Evolutionary conservation across 2,888 invertebrate species (phyloP), one percentile per base, ranked within the genome.

Genomic region (Drosophila borborema): DNA sequence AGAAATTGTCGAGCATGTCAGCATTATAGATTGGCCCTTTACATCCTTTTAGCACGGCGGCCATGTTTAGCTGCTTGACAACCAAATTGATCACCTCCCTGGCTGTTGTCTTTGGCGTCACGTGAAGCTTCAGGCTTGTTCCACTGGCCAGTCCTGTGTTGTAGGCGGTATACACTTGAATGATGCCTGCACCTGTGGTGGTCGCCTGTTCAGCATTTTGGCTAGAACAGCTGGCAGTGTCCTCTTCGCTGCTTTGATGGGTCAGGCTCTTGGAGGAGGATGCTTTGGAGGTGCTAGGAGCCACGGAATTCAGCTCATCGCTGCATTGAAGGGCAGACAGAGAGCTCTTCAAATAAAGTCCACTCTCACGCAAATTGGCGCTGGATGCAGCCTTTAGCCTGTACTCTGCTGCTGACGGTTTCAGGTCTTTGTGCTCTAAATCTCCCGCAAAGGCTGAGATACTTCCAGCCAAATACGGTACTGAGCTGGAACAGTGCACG

Each of bases 61-160:
- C 98, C 96, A 98, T 97, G 92, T 99, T 99, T 49, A 99, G 94
- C 93, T 99, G 99, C 92, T 98, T 97, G 62, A 99, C 97, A 28
- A 99, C 98, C 74, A 99, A 94, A 93, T 98, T 97, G 74, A 99
- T 97, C 62, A 99, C 98, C 93, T 99, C 99, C 18, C 98, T 95
- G 0, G 99, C 98, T 0, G 98, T 97, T 0, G 99, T 99, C 82
- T 97, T 95, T 0, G 97, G 96, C 0, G 98, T 98, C 0, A 99
- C 98, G 92, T 98, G 98, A 4, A 99, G 94, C 89, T 98, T 98
- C 41, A 99, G 95, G 85, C 98, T 98, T 0, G 98, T 98, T 8
- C 98, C 99, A 72, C 96, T 96, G 2, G 98, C 97, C 80, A 99
- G 94, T 10, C 99, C 99, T 0, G 98, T 98, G 82, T 99, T 97